Base-by-base conservation (phyloP, 2,113 vertebrate species). In the Ochotona princeps region DNA sequence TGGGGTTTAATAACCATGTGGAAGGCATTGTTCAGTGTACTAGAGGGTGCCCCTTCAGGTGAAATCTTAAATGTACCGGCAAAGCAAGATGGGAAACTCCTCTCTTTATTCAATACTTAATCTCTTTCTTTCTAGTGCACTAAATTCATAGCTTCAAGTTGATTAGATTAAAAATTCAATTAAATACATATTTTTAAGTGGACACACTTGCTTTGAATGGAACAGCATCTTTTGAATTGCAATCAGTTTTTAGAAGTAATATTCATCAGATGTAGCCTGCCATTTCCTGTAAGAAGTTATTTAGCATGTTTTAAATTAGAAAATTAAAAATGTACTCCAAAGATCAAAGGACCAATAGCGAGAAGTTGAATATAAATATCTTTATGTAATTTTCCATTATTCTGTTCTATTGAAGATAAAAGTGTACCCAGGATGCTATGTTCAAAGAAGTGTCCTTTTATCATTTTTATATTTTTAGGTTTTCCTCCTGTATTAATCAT, bases 1-100 rank as follows among this genome's bases (percentile, higher is more conserved):
- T 91, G 67, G 83, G 83, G 93, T 96, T 94, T 96, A 97, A 97
- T 97, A 96, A 95, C 93, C 84, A 78, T 90, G 95, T 4, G 35
- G 30, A 95, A 96, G 94, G 20, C 75, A 96, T 92, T 97, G 63
- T 96, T 97, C 83, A n/a, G 17, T 66, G 3, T 66, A 86, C n/a
- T 84, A 57, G 26, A 93, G 95, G 89, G 30, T 32, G 30, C 1
- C 87, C 95, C 94, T 96, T 92, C 80, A 92, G 54, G 69, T 87
- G 51, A 96, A 97, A 95, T 93, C 79, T 92, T 86, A 97, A 97
- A 96, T 91, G 78, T 30, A 96, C 25, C 15, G 87, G 84, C 26
- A 94, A 92, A 93, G 90, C 44, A 76, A 75, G 30, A 90, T 92
- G 35, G 30, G 91, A 66, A 96, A 67, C 14, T 32, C 92, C 93